Percentiles rank a stretch among this genome's conserved stretches.
These are phyloP conservation scores for Stenolophus ochropezus DNA, from an alignment of 2,888 invertebrate species.

Conservation along the genomic window DNA sequence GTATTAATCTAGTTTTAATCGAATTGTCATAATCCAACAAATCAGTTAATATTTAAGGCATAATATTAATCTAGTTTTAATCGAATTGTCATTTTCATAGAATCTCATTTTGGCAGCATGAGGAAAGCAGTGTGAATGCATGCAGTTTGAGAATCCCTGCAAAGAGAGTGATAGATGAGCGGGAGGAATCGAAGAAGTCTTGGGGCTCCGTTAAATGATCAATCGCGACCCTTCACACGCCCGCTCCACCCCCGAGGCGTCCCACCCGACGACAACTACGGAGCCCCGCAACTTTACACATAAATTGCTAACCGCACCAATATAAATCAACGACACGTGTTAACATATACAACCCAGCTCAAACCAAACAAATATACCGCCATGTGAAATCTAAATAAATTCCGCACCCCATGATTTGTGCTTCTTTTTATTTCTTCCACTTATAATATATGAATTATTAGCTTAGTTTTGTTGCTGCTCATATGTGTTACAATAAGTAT, in stretches of 20 bases:
- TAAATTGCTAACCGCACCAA: constrained; percentile 60
- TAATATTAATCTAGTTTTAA: too few relatives aligned
- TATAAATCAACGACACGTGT: constrained; percentile 61
- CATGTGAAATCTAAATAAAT: constrained; percentile 57
- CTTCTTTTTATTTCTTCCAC: constrained; percentile 38
- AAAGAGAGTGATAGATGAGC: constrained; percentile 56
- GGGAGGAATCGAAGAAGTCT: constrained; percentile 57
- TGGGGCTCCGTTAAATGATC: constrained; percentile 57
- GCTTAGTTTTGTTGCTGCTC: not conserved
- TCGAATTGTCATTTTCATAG: too few relatives aligned
- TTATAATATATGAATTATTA: not conserved
- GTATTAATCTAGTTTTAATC: too few relatives aligned
- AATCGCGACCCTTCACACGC: constrained; percentile 46
- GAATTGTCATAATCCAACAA: too few relatives aligned
- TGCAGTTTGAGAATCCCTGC: constrained; percentile 12
- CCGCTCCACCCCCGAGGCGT: not conserved
- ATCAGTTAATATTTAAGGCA: too few relatives aligned
- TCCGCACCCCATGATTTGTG: constrained; percentile 47
- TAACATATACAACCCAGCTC: constrained; percentile 59
- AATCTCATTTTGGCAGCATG: too few relatives aligned
- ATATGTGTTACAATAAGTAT: not conserved
- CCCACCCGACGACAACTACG: constrained; percentile 28
- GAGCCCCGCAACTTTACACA: constrained; percentile 56
- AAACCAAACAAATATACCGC: constrained; percentile 55
- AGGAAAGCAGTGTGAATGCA: not conserved